Conservation (phyloP, 2,113 vertebrate genomes). For the Phalacrocorax carbo region DNA sequence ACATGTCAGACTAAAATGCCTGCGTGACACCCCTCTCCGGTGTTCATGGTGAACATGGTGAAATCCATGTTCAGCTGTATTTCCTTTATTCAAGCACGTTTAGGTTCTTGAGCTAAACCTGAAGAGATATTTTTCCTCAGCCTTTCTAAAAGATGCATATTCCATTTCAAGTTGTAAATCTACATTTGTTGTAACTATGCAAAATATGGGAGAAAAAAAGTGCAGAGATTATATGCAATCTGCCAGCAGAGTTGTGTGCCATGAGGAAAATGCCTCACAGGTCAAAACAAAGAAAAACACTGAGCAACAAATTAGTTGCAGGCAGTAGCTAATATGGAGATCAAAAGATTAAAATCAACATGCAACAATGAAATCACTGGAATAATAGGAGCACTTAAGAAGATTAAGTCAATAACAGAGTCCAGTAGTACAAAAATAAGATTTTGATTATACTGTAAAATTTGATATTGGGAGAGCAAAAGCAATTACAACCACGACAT, state of each 20-base stretch:
- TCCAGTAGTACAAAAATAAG: constrained; percentile 70
- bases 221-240: constrained; percentile 76
- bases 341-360: constrained; percentile 83
- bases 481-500: constrained; percentile 68
- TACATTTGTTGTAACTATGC: constrained; percentile 75
- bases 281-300: constrained; percentile 79
- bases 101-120: constrained; percentile 49
- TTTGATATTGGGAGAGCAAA: constrained; percentile 64
- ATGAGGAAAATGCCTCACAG: constrained; percentile 75
- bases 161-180: constrained; percentile 71
- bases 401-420: constrained; percentile 73
- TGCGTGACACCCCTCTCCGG: background rate
- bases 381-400: constrained; percentile 77
- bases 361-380: constrained; percentile 75
- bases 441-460: constrained; percentile 70
- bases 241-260: constrained; percentile 76
- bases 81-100: constrained; percentile 50
- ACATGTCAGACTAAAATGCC: background rate
- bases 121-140: constrained; percentile 53
- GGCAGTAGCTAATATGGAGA: constrained; percentile 80
- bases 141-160: constrained; percentile 55
- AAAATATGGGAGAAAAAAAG: constrained; percentile 76
- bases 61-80: background rate
- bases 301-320: constrained; percentile 85
- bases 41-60: background rate